Conservation (phyloP, 2,888 invertebrate species). For the Eretmocerus hayati region DNA sequence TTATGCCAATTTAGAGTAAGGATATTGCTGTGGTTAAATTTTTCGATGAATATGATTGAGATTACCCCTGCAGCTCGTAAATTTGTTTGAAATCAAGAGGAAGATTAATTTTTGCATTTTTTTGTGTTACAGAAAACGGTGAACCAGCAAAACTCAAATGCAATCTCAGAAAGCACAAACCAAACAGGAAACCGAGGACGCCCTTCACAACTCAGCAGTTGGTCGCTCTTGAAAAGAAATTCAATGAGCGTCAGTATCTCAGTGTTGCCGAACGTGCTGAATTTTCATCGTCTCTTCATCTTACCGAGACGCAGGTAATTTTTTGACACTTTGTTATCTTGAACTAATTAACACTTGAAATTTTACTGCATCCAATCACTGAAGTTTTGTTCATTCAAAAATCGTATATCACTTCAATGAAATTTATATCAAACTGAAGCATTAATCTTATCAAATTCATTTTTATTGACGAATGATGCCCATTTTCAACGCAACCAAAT, state of each 20-base stretch:
- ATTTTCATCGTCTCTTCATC: conserved; percentile 87
- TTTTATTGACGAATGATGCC: no score
- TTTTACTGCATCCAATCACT: not conserved
- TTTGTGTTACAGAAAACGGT: conserved; percentile 55
- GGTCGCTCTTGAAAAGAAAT: conserved; percentile 90
- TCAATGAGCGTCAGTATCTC: conserved; percentile 93
- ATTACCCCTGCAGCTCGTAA: no score
- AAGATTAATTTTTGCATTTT: not conserved
- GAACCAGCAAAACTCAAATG: conserved; percentile 84
- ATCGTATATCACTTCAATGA: no score
- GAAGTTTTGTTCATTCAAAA: no score
- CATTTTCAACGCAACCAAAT: no score
- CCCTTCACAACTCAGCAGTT: conserved; percentile 98
- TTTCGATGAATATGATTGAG: no score
- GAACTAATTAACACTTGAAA: not conserved
- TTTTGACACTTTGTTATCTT: no score
- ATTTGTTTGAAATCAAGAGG: no score
- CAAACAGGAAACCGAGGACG: conserved; percentile 94
- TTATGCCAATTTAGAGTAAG: no score
- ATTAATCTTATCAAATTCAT: no score
- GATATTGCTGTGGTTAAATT: no score
- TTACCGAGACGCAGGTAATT: conserved; percentile 84
- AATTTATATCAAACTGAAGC: no score
- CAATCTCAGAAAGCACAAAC: conserved; percentile 93
- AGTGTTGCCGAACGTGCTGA: conserved; percentile 97